These are phyloP conservation scores for Dryoscopus gambensis DNA, from an alignment of 2,113 vertebrate genomes.

Conservation along the genomic window DNA sequence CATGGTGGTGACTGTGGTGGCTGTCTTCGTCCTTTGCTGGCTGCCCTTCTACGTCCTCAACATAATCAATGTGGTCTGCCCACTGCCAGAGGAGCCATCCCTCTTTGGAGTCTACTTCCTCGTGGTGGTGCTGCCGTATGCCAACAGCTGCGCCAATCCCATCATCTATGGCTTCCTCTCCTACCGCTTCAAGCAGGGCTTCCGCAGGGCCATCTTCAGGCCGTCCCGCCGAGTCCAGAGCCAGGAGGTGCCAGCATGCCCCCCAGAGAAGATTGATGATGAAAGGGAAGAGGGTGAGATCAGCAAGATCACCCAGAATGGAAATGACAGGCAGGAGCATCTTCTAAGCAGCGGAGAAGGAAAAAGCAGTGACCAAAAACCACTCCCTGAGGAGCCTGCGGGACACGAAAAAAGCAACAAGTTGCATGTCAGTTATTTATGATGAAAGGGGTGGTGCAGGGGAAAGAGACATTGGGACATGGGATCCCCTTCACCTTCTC, in stretches of 20 bases:
- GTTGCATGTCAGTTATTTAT: slow-evolving; percentile 82
- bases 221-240: slow-evolving; percentile 79
- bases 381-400: slow-evolving; percentile 62
- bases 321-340: slow-evolving; percentile 57
- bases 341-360: slow-evolving; percentile 20
- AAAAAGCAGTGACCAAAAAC: slow-evolving; percentile 57
- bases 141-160: slow-evolving; percentile 95
- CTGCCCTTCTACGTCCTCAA: slow-evolving; percentile 92
- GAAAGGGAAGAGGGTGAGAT: slow-evolving; percentile 58
- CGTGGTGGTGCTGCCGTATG: slow-evolving; percentile 92
- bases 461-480: not conserved
- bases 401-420: slow-evolving; percentile 63
- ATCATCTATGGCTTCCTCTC: slow-evolving; percentile 94
- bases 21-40: slow-evolving; percentile 91
- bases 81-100: slow-evolving; percentile 84
- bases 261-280: slow-evolving; percentile 55
- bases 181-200: slow-evolving; percentile 93
- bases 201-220: slow-evolving; percentile 85
- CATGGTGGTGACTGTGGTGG: slow-evolving; percentile 95
- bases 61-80: slow-evolving; percentile 87
- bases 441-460: not conserved
- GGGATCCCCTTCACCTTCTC: not conserved
- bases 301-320: slow-evolving; percentile 80
- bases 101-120: slow-evolving; percentile 89
- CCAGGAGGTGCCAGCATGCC: slow-evolving; percentile 65